A percentile compares a stretch with the other conserved stretches of the same genome.
These are phyloP conservation scores for Leptopilina boulardi DNA, from an alignment of 1,140 invertebrate genomes.

Conservation along the genomic window DNA sequence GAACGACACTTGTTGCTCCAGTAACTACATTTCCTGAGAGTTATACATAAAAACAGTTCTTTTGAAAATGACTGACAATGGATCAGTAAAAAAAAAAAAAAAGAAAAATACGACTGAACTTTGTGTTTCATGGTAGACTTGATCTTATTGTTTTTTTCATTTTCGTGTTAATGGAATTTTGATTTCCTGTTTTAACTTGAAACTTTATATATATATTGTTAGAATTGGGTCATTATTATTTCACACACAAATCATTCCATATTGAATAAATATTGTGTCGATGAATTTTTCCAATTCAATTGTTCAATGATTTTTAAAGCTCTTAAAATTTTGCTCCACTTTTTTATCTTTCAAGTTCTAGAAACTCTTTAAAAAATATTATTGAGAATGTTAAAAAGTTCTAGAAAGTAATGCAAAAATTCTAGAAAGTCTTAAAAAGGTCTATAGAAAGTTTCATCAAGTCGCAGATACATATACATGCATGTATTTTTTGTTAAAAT, in stretches of 20 bases:
- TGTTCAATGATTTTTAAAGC: no score
- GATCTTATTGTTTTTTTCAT: background rate
- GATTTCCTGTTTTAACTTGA: background rate
- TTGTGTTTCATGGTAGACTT: background rate
- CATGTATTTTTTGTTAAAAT: background rate
- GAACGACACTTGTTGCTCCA: slow-evolving; percentile 31
- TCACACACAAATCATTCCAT: no score
- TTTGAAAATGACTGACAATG: slow-evolving; percentile 14
- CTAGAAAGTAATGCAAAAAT: no score
- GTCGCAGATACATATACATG: no score
- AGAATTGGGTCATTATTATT: background rate
- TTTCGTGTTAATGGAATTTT: background rate
- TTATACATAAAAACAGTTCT: slow-evolving; percentile 26
- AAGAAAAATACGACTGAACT: background rate
- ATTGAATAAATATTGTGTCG: no score
- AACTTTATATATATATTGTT: background rate
- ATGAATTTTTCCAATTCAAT: no score
- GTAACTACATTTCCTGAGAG: slow-evolving; percentile 22
- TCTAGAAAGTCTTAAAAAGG: background rate
- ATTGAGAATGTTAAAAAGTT: background rate
- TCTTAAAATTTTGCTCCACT: background rate
- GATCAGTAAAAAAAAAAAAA: background rate
- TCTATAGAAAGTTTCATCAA: background rate
- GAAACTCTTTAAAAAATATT: background rate
- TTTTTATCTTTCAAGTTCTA: background rate